Evolutionary conservation across 2,888 invertebrate species (phyloP).

Genomic region (Metacarcinus magister): DNA sequence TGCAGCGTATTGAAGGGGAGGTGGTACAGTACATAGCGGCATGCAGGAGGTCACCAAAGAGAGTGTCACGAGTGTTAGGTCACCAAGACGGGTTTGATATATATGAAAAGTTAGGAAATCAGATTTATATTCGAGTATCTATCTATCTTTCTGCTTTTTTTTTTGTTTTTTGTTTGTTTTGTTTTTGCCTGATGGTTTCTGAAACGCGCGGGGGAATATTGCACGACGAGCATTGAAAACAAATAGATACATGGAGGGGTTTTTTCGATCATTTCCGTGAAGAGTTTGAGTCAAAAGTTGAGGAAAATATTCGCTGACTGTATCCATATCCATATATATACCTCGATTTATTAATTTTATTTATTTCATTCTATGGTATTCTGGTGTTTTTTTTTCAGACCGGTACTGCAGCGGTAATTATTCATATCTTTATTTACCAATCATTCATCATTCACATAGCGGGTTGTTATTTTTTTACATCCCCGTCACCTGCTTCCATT

Average conservation of each 20-base stretch:
- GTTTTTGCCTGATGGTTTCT: no score
- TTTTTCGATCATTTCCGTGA: neutral
- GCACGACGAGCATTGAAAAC: neutral
- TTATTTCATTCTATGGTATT: neutral
- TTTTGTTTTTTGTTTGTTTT: no score
- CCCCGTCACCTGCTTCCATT: neutral
- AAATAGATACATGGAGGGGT: neutral
- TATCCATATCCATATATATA: neutral
- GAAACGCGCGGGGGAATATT: no score
- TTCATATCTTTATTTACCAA: neutral
- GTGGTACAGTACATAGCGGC: neutral
- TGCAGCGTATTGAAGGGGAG: no score
- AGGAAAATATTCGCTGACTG: neutral
- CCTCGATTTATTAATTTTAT: no score
- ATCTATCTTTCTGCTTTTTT: no score
- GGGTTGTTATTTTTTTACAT: neutral
- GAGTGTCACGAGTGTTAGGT: neutral
- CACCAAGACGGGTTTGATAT: neutral
- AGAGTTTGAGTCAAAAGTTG: neutral
- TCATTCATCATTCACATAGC: constrained; percentile 1
- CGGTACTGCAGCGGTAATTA: neutral
- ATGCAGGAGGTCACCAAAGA: neutral
- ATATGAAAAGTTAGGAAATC: neutral
- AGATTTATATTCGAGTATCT: neutral
- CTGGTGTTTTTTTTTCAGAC: neutral